Conservation (phyloP, 2,797 vertebrate genomes). For the Emydoidea blandingii region DNA sequence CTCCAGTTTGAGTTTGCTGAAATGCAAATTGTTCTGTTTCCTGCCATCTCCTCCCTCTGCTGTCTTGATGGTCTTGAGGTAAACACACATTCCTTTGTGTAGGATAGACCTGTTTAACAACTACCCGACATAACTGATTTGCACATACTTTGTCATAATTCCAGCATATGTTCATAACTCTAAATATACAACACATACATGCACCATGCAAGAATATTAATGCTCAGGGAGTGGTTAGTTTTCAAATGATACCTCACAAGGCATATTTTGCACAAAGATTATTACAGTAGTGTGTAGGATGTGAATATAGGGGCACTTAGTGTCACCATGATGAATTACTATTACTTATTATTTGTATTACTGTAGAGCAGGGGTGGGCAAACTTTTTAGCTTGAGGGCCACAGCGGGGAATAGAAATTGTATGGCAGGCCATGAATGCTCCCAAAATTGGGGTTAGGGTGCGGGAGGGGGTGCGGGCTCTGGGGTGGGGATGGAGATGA, state of each 20-base stretch:
- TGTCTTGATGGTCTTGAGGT: background rate
- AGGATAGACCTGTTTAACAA: background rate
- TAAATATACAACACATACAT: background rate
- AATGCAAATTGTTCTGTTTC: background rate
- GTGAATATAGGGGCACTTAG: background rate
- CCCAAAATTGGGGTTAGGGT: no score
- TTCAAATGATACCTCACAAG: background rate
- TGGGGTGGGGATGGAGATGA: no score
- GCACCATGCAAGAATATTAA: background rate
- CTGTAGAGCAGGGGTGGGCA: background rate
- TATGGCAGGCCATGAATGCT: no score
- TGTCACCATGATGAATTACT: background rate
- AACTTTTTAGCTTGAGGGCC: no score
- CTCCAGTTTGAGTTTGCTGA: background rate
- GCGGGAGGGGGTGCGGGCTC: no score
- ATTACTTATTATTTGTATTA: background rate
- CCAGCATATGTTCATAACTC: background rate
- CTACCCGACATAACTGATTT: background rate
- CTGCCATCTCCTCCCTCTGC: background rate
- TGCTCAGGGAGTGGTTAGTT: background rate
- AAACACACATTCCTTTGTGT: background rate
- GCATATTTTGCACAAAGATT: background rate
- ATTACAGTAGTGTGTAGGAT: background rate
- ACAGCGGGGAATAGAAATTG: no score
- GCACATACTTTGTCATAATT: background rate